Conservation (phyloP, 1,140 invertebrate genomes). For the Microplitis demolitor region DNA sequence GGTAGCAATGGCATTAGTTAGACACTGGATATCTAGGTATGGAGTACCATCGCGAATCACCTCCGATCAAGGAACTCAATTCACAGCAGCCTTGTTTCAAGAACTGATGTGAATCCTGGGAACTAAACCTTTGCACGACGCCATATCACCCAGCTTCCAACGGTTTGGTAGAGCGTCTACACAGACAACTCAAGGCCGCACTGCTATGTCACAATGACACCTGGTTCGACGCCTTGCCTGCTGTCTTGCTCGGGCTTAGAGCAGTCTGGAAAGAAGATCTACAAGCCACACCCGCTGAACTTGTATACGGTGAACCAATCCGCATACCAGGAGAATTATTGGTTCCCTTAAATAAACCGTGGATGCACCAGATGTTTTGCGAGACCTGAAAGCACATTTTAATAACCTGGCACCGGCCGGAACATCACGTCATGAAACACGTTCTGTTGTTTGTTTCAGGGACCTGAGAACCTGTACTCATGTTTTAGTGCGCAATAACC, state of each 20-base stretch:
- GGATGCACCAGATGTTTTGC: background rate
- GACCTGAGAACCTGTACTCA: constrained; percentile 23
- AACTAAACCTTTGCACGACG: constrained; percentile 24
- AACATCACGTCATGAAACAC: background rate
- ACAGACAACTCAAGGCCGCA: constrained; percentile 38
- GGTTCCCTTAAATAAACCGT: background rate
- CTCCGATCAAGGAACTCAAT: constrained; percentile 41
- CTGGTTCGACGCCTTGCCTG: constrained; percentile 42
- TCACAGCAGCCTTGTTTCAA: constrained; percentile 41
- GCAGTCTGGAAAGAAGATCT: background rate
- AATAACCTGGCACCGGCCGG: background rate
- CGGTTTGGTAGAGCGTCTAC: constrained; percentile 52
- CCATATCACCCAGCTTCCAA: constrained; percentile 49
- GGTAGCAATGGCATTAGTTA: constrained; percentile 31
- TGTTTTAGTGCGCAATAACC: constrained; percentile 34
- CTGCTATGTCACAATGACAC: constrained; percentile 27
- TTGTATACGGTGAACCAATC: too few species aligned
- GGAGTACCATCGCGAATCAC: constrained; percentile 40
- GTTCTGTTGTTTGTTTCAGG: constrained; percentile 29
- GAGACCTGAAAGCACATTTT: too few species aligned
- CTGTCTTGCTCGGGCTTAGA: constrained; percentile 45
- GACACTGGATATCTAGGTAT: constrained; percentile 39
- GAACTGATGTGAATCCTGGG: constrained; percentile 36
- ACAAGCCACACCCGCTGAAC: constrained; percentile 12
- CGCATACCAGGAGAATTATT: constrained; percentile 50